These are phyloP conservation scores for Drosophila engyochracea DNA, from an alignment of 2,888 invertebrate genomes.

Conservation along the genomic window DNA sequence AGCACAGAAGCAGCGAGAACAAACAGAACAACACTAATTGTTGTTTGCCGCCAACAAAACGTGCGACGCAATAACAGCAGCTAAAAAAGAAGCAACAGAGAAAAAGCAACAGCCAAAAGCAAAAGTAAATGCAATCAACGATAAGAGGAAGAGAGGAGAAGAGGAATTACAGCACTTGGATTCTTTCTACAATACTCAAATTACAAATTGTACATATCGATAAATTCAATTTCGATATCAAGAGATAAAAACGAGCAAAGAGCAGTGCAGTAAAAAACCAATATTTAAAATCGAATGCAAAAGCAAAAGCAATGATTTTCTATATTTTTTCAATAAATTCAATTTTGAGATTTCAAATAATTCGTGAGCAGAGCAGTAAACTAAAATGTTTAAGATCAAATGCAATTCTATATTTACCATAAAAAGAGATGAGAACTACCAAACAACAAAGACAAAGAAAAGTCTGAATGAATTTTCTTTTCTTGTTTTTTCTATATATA, in stretches of 20 bases:
- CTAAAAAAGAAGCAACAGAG: conserved; percentile 19
- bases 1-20: conserved; percentile 25
- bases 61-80: conserved; percentile 67
- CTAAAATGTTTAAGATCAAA: neutral
- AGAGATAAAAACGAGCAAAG: neutral
- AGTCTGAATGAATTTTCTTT: neutral
- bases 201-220: neutral
- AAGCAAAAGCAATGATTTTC: neutral
- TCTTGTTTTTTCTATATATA: neutral
- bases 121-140: conserved; percentile 40
- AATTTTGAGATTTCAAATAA: neutral
- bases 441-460: neutral
- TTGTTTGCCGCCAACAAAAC: conserved; percentile 63
- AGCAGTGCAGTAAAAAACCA: neutral
- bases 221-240: neutral
- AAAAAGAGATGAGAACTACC: neutral
- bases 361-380: neutral
- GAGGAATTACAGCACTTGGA: conserved; percentile 1
- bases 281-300: neutral
- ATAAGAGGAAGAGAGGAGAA: conserved; percentile 9
- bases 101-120: conserved; percentile 17
- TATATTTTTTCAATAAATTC: neutral
- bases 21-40: conserved; percentile 54
- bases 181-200: neutral
- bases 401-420: neutral